phyloP scores from a whole-genome alignment of 2,888 invertebrate genomes.

The Thumatha senex region DNA sequence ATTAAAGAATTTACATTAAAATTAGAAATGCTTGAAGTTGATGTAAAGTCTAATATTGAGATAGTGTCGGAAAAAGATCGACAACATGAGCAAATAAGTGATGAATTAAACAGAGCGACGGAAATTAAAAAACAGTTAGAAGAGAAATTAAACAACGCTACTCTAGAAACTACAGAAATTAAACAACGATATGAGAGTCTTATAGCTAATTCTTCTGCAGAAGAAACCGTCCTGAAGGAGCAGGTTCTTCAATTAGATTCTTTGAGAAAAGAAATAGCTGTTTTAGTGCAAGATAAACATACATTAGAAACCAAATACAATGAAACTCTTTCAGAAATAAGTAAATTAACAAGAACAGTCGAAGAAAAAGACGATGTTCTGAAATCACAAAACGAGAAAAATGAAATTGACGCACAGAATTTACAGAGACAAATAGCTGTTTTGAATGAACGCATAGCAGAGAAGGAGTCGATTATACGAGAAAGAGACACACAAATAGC shows the following conservation, averaged over 20 bases:
- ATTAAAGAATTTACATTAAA: conserved; percentile 70
- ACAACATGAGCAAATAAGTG: conserved; percentile 66
- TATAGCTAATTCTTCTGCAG: conserved; percentile 66
- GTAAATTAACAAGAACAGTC: conserved; percentile 52
- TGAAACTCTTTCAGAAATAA: conserved; percentile 52
- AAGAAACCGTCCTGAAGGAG: conserved; percentile 69
- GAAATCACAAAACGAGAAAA: conserved; percentile 57
- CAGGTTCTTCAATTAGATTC: conserved; percentile 64
- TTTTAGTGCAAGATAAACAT: conserved; percentile 62
- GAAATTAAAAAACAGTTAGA: conserved; percentile 76
- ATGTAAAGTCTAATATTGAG: conserved; percentile 73
- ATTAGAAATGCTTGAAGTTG: conserved; percentile 73
- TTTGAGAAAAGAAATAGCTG: conserved; percentile 60
- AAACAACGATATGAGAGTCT: conserved; percentile 74
- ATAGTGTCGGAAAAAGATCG: conserved; percentile 75
- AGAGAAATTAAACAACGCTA: conserved; percentile 67
- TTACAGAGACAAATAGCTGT: conserved; percentile 56
- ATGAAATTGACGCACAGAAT: conserved; percentile 53
- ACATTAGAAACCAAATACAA: conserved; percentile 56
- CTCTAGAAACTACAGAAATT: conserved; percentile 59
- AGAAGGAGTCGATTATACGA: conserved; percentile 51
- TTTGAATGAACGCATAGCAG: conserved; percentile 53
- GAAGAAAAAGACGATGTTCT: conserved; percentile 62
- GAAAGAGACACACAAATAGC: conserved; percentile 58
- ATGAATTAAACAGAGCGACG: conserved; percentile 62